Percentiles rank a stretch among this genome's conserved stretches.
phyloP scores from a whole-genome alignment of 2,888 invertebrate species.

The Rotaria sp. region DNA sequence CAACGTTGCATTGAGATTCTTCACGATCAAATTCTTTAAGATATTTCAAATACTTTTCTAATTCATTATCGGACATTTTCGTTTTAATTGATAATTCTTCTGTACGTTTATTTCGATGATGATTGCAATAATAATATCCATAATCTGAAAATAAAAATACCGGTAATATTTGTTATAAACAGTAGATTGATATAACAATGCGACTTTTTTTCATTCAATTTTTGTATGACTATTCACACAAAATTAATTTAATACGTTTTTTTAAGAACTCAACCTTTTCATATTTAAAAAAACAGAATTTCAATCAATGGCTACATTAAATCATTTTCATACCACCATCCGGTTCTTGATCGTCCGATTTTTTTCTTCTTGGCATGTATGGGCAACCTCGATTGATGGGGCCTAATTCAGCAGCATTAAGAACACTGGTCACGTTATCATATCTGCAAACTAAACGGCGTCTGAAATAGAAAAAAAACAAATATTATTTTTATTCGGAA shows the following conservation, averaged over 20 bases:
- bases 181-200: no score
- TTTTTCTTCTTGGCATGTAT: neutral
- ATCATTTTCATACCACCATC: no score
- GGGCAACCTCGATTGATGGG: neutral
- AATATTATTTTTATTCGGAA: no score
- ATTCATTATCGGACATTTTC: neutral
- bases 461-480: neutral
- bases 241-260: no score
- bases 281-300: no score
- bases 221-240: no score
- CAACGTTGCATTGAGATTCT: neutral
- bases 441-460: neutral
- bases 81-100: neutral
- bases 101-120: neutral
- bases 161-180: no score
- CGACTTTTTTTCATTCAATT: no score
- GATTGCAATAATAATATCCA: neutral
- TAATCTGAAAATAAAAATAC: neutral
- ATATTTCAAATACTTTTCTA: neutral
- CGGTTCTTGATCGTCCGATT: neutral
- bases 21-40: neutral
- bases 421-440: neutral
- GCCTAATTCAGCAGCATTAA: neutral
- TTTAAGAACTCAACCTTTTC: no score
- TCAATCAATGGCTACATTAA: no score